Base-by-base conservation (phyloP, 2,797 vertebrate species). In the Peromyscus eremicus region DNA sequence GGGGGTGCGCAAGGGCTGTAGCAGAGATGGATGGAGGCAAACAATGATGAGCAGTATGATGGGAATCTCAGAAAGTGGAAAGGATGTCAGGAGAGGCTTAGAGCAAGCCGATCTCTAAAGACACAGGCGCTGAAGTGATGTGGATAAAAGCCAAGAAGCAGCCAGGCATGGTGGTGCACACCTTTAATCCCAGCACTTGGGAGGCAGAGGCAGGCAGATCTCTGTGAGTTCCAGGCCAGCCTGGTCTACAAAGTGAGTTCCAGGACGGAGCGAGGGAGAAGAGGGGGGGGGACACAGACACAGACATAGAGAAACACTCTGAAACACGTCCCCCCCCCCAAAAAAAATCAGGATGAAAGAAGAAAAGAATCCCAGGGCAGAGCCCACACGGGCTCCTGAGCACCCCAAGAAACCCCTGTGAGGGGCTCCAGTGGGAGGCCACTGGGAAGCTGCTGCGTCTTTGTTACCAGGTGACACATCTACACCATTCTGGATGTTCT, bases 121-220 rank as follows among this genome's bases (percentile, higher is more conserved):
- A 94, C 92, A 81, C 0, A 83, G 71, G 32, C 85, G 87, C 92
- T 75, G 52, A 55, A 92, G 92, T 13, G 73, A 94, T 23, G 71
- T 83, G 90, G 46, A 92, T 6, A 52, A 79, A 81, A 93, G n/a
- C 90, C 81, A 79, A 85, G 91, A 81, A 1, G 10, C 37, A 73
- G 71, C 4, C 11, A 14, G 37, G 17, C 37, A 40, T 5, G 37
- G n/a, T 40, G 71, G 21, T 8, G 1, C 4, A 23, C 2, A 5
- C n/a, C 70, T 73, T 73, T 40, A 73, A 73, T 73, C 70, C 9
- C 70, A 12, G 19, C 9, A 40, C n/a, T 73, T 1, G 7, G n/a
- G 70, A 71, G 70, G 68, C 68, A n/a, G 68, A 40, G 70, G 19
- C 34, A n/a, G 2, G 19, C 0, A 4, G 70, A 73, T 40, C 70